Conservation (phyloP, 2,888 invertebrate species). For the Megaustenia siamemsis region DNA sequence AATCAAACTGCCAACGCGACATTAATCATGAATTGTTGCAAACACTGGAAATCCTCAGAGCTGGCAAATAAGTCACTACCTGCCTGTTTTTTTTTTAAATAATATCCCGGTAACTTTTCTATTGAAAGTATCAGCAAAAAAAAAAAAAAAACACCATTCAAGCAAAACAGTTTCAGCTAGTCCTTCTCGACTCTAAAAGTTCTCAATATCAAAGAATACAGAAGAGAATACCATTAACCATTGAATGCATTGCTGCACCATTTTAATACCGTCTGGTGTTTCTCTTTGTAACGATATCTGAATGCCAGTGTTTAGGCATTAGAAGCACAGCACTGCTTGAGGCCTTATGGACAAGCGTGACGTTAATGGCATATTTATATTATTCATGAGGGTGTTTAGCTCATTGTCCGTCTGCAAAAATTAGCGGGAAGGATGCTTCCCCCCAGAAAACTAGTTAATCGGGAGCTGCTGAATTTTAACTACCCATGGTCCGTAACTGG, state of each 20-base stretch:
- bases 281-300: constrained; percentile 6
- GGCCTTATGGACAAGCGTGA: constrained; percentile 57
- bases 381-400: constrained; percentile 62
- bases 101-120: too few relatives aligned
- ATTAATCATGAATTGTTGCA: too few relatives aligned
- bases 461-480: constrained; percentile 64
- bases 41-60: too few relatives aligned
- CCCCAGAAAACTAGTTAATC: constrained; percentile 63
- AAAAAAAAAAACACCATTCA: too few relatives aligned
- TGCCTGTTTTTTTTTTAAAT: too few relatives aligned
- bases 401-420: constrained; percentile 61
- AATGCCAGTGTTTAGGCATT: constrained; percentile 58
- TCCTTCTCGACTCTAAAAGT: neutral
- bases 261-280: neutral
- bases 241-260: constrained; percentile 41
- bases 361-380: constrained; percentile 65
- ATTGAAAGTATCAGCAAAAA: too few relatives aligned
- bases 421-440: constrained; percentile 61
- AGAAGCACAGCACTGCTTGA: constrained; percentile 47
- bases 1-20: too few relatives aligned
- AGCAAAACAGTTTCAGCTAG: too few relatives aligned
- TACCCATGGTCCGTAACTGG: constrained; percentile 60
- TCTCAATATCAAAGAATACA: neutral
- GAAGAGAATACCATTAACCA: constrained; percentile 15
- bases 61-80: too few relatives aligned